Conservation (phyloP, 2,113 vertebrate species). For the Puntigrus tetrazona region DNA sequence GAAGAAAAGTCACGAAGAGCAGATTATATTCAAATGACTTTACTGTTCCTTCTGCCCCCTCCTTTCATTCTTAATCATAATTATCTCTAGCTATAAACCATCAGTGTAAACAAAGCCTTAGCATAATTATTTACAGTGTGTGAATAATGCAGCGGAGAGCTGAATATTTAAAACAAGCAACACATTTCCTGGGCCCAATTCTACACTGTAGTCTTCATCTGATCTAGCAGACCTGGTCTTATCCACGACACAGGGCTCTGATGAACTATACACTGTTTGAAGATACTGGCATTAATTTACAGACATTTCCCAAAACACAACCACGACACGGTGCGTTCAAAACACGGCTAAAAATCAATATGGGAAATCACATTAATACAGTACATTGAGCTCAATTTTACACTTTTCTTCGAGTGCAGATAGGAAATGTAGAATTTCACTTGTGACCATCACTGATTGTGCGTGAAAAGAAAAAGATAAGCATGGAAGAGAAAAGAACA, state of each 20-base stretch:
- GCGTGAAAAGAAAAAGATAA: conserved; percentile 11
- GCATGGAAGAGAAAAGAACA: background rate
- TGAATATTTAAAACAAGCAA: background rate
- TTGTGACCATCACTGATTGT: background rate
- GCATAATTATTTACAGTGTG: background rate
- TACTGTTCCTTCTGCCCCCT: background rate
- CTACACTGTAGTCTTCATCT: background rate
- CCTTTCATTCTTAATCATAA: background rate
- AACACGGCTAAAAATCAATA: background rate
- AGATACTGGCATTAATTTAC: background rate
- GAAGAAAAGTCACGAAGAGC: background rate
- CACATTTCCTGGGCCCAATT: background rate
- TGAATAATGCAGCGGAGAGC: conserved; percentile 22
- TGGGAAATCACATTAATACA: background rate
- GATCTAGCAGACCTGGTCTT: background rate
- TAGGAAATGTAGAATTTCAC: background rate
- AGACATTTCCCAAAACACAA: background rate
- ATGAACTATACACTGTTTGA: background rate
- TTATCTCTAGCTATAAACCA: background rate
- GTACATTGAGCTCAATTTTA: background rate
- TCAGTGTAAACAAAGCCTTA: conserved; percentile 13
- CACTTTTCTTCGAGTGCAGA: background rate
- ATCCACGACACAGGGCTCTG: background rate
- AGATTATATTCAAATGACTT: background rate
- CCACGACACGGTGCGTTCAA: background rate